These are phyloP conservation scores for Lamellibrachia columna DNA, from an alignment of 2,888 invertebrate genomes.

Conservation along the genomic window DNA sequence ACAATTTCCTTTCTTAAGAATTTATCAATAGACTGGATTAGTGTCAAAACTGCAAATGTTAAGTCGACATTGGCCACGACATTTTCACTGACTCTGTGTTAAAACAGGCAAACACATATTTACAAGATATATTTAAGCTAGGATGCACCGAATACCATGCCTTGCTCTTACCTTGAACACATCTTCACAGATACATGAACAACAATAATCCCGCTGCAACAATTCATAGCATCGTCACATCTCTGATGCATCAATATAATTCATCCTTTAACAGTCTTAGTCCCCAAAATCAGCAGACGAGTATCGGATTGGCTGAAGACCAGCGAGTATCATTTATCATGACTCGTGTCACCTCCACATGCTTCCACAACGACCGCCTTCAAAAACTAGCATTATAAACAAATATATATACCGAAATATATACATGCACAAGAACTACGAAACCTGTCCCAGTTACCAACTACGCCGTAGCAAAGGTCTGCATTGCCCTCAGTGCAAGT, in stretches of 20 bases:
- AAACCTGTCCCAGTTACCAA: not conserved
- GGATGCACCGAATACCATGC: not conserved
- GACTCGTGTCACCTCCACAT: not conserved
- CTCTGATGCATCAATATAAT: not conserved
- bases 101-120: not conserved
- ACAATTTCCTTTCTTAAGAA: not conserved
- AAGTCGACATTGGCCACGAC: not conserved
- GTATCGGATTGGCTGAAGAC: not conserved
- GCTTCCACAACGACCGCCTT: not conserved
- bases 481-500: not conserved
- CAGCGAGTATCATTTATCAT: not conserved
- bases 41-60: no score
- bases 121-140: not conserved
- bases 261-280: not conserved
- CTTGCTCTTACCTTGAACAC: not conserved
- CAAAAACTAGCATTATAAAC: conserved; percentile 16
- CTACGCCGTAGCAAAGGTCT: not conserved
- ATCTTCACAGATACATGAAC: not conserved
- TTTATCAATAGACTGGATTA: not conserved
- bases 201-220: not conserved
- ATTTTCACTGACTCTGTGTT: not conserved
- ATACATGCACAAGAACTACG: conserved; percentile 4
- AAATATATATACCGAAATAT: conserved; percentile 6
- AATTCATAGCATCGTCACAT: not conserved
- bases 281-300: not conserved